Base-by-base conservation (phyloP, 2,113 vertebrate genomes). In the Cyphomyrus plagiostoma region DNA sequence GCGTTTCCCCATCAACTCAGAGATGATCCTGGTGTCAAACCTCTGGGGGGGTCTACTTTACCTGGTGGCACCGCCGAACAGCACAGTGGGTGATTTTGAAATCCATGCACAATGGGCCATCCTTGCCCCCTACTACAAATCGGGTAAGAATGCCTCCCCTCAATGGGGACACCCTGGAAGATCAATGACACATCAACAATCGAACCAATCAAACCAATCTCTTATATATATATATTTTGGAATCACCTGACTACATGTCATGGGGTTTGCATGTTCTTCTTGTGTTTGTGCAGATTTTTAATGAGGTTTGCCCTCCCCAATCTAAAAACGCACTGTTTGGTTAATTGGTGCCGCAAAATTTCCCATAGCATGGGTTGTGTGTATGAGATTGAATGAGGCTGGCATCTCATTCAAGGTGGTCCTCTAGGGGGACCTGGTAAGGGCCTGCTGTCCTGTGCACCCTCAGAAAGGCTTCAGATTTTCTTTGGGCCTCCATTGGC, bases 1-100 rank as follows among this genome's bases (percentile, higher is more conserved):
- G 88, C 90, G 49, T 0, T 94, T 95, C n/a, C 35, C 91, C n/a
- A 89, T 96, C 11, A 70, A 89, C 39, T 87, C 89, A 11, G 92
- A 88, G 2, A 95, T 90, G 92, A 88, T 93, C 46, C 90, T 92
- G 89, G 91, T 97, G 86, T 95, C 92, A 74, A 94, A 94, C 91
- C 90, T 96, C 19, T 96, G 95, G 95, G 94, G 95, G 10, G 96
- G 94, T 0, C 95, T 97, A 30, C 88, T 96, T 56, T 95, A 95
- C 89, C 30, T 96, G 85, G 88, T 95, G n/a, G 93, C 94, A 7
- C 96, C 95, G 74, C 88, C 92, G 7, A 91, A 95, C 0, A 93
- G 91, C 66, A 90, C 94, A 15, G 89, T 94, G 53, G 56, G 92
- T 0, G 91, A 86, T 3, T 0, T 92, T 26, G 89, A 94, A 88